Evolutionary conservation across 2,113 vertebrate species (phyloP).

Genomic region (Pimephales promelas): DNA sequence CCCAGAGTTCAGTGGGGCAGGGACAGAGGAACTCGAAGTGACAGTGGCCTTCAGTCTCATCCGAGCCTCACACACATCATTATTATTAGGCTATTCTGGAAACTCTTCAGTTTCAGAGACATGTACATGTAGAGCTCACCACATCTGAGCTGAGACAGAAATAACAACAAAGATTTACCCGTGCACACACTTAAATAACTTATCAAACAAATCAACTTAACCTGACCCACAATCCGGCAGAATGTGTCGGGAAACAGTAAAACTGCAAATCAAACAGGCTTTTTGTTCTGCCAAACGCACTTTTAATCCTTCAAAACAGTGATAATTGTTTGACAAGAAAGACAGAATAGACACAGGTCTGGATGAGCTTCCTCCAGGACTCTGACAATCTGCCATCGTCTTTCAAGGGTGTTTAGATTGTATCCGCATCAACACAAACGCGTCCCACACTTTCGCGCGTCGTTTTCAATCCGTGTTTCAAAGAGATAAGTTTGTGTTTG

Average conservation of each 20-base stretch:
- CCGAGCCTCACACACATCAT: conserved; percentile 28
- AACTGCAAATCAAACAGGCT: not conserved
- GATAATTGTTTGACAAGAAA: conserved; percentile 21
- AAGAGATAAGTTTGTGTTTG: conserved; percentile 67
- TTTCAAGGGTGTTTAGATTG: conserved; percentile 31
- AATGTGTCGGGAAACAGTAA: conserved; percentile 10
- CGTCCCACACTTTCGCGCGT: conserved; percentile 47
- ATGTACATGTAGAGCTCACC: not conserved
- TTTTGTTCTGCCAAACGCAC: conserved; percentile 31
- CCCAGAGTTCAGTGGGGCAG: not conserved
- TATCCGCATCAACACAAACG: conserved; percentile 24
- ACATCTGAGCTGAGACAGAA: conserved; percentile 9
- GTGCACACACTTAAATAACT: not conserved
- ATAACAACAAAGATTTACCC: conserved; percentile 19
- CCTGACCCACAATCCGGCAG: conserved; percentile 23
- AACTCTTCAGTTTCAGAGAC: conserved; percentile 13
- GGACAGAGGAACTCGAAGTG: conserved; percentile 61
- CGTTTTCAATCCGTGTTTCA: conserved; percentile 66
- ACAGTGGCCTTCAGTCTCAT: conserved; percentile 58
- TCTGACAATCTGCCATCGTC: conserved; percentile 24
- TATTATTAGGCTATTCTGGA: too few species aligned
- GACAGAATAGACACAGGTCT: conserved; percentile 18
- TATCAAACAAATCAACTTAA: conserved; percentile 21
- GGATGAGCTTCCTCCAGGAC: not conserved
- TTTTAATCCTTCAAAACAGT: conserved; percentile 39